phyloP scores from a whole-genome alignment of 2,888 invertebrate genomes.

The Drosophila nr. perissopoda region DNA sequence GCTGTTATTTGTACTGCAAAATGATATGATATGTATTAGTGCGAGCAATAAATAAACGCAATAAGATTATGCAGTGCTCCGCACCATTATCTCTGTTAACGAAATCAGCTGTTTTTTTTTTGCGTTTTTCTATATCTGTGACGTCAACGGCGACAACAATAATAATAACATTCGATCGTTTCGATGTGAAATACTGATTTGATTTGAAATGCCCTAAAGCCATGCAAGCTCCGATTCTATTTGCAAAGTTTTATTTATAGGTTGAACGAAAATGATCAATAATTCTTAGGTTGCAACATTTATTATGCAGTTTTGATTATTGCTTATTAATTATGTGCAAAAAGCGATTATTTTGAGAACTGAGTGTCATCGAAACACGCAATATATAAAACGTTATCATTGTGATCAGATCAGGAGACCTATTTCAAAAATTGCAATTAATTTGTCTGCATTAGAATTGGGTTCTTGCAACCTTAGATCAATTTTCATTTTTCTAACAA shows the following conservation, averaged over 20 bases:
- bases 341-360: neutral
- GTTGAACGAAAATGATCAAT: neutral
- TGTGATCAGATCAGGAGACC: no score
- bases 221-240: neutral
- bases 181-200: neutral
- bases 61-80: neutral
- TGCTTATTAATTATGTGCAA: neutral
- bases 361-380: no score
- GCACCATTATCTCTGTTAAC: neutral
- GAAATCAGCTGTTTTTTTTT: neutral
- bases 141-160: neutral
- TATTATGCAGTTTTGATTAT: no score
- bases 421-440: neutral
- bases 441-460: neutral
- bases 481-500: neutral
- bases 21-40: neutral
- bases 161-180: neutral
- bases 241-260: neutral
- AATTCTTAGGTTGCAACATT: neutral
- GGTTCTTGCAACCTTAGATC: neutral
- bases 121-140: neutral
- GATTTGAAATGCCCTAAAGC: neutral
- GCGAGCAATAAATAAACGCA: neutral
- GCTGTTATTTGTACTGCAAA: slow-evolving; percentile 54
- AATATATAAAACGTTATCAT: no score